These are phyloP conservation scores for Colletes gigas DNA, from an alignment of 1,140 invertebrate species.

Conservation along the genomic window DNA sequence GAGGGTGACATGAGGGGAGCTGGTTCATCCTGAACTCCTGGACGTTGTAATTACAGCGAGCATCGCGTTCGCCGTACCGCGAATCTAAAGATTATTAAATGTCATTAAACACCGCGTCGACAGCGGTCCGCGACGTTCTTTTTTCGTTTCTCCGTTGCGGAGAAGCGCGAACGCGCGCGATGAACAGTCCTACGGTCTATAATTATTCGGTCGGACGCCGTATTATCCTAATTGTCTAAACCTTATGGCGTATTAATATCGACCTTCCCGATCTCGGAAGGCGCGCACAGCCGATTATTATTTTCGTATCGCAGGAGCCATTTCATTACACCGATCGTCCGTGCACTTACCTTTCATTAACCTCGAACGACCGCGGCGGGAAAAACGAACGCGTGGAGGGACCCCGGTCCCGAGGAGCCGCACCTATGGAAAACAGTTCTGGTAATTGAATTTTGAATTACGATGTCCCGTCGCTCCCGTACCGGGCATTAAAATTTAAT, in stretches of 20 bases:
- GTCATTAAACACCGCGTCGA: constrained; percentile 31
- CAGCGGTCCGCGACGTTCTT: background rate
- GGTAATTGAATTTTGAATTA: constrained; percentile 53
- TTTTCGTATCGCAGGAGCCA: constrained; percentile 37
- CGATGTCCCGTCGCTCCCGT: constrained; percentile 20
- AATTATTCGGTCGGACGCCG: constrained; percentile 24
- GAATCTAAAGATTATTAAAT: constrained; percentile 37
- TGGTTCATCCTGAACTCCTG: background rate
- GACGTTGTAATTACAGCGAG: constrained; percentile 21
- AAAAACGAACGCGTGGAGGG: constrained; percentile 24
- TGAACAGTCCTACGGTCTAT: background rate
- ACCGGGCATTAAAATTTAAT: constrained; percentile 42
- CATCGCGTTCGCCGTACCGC: constrained; percentile 15
- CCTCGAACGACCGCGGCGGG: constrained; percentile 17
- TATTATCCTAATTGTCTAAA: constrained; percentile 46
- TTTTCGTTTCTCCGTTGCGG: background rate
- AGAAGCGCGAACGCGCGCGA: background rate
- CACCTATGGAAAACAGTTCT: constrained; percentile 5
- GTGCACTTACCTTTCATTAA: constrained; percentile 46
- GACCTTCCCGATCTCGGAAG: constrained; percentile 15
- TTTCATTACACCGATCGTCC: constrained; percentile 39
- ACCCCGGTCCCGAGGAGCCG: background rate
- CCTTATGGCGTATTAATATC: constrained; percentile 34
- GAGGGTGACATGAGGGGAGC: background rate
- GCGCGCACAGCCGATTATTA: constrained; percentile 21